Evolutionary conservation across 2,113 vertebrate species (phyloP).

Genomic region (Progne subis): DNA sequence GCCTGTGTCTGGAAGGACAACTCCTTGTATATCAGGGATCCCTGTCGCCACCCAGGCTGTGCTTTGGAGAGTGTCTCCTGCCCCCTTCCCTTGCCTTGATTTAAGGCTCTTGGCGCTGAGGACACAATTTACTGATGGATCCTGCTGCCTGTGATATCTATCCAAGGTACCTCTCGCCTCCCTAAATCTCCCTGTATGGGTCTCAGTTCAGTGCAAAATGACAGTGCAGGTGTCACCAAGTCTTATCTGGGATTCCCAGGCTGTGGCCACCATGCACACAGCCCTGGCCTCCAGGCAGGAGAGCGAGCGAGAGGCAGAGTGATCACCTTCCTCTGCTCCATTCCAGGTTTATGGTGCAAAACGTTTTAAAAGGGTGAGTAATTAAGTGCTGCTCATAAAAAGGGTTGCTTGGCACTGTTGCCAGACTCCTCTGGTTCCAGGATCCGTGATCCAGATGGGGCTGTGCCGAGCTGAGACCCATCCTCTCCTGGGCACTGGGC

Average conservation of each 20-base stretch:
- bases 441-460: accelerated
- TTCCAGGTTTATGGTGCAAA: slow-evolving; percentile 45
- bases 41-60: background rate
- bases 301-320: background rate
- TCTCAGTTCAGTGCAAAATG: background rate
- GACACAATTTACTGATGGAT: background rate
- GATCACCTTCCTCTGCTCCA: background rate
- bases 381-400: slow-evolving; percentile 33
- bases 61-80: background rate
- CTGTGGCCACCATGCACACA: background rate
- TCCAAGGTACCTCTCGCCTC: background rate
- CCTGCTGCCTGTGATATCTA: background rate
- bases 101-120: background rate
- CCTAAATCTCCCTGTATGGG: accelerated
- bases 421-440: background rate
- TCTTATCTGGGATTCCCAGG: background rate
- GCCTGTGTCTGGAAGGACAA: background rate
- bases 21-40: background rate
- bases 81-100: background rate
- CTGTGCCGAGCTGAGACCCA: background rate
- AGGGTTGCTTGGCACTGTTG: background rate
- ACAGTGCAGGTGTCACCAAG: background rate
- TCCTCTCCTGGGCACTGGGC: accelerated
- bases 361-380: slow-evolving; percentile 28
- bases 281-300: background rate